Base-by-base conservation (phyloP, 1,140 invertebrate species). In the Papilio glaucus region DNA sequence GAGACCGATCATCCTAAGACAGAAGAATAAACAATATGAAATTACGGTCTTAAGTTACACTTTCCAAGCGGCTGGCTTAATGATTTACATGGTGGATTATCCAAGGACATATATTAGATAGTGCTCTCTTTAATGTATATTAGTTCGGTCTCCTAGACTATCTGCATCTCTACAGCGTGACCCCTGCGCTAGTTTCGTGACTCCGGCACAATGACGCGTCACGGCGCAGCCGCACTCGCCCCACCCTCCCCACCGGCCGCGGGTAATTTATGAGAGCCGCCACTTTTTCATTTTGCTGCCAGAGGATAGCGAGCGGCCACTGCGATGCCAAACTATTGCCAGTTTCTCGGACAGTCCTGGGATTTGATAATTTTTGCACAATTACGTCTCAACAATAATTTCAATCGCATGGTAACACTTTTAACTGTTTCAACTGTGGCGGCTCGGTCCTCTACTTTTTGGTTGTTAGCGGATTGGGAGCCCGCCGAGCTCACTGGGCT, bases 201-300 rank as follows among this genome's bases (percentile, higher is more conserved):
- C 65, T 69, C 65, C 42, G n/a, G 65, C 39, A 45, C 65, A 49
- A 69, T 69, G 42, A 49, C 41, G 65, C 65, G 65, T 69, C 65
- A 67, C 63, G 63, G 61, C 33, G 61, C 61, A 18, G 37, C 15
- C 18, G 37, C 13, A 29, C 61, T 18, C 4, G 7, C 37, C 37
- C 9, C 38, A 12, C 26, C 33, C 29, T 21, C 15, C 18, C 18
- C 12, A 18, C 29, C 57, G 24, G 8, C 71, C 61, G 67, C 70
- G 38, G 72, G 63, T 77, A 74, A 77, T 81, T 79, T 83, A 81
- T 80, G 72, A 72, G 70, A 69, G 65, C 45, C 57, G 72, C 72
- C 70, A 69, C 65, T 77, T 77, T 81, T 81, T 79, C 79, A 77
- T 79, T 83, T 78, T 77, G 70, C 75, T 63, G 33, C 61, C 10